phyloP scores from a whole-genome alignment of 1,140 invertebrate species.

The Thereuonema tuberculata region DNA sequence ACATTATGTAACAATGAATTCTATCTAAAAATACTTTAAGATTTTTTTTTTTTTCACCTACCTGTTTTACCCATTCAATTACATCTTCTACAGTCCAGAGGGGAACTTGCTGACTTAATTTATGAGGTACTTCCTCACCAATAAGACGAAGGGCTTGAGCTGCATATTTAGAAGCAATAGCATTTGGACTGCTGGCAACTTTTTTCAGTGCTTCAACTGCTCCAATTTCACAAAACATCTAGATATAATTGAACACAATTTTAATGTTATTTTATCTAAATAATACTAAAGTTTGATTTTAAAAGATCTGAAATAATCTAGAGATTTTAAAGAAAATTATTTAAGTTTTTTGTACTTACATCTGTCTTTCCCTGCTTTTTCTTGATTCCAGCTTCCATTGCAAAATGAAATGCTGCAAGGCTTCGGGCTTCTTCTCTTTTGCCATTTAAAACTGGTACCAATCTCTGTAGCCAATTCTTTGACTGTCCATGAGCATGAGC shows the following conservation, averaged over 20 bases:
- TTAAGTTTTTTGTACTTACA: conserved; percentile 21
- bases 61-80: conserved; percentile 89
- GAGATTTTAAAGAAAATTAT: not conserved
- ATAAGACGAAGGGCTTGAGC: conserved; percentile 88
- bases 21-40: too few species aligned
- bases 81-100: conserved; percentile 96
- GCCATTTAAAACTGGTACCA: conserved; percentile 90
- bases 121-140: conserved; percentile 92
- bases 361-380: conserved; percentile 88
- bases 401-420: conserved; percentile 96
- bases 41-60: too few species aligned
- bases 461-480: conserved; percentile 81
- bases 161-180: conserved; percentile 92
- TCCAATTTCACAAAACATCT: conserved; percentile 83
- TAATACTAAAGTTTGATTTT: too few species aligned
- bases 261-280: not conserved
- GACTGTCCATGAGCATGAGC: conserved; percentile 92
- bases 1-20: too few species aligned
- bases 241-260: not conserved
- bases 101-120: conserved; percentile 93
- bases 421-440: conserved; percentile 92
- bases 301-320: too few species aligned
- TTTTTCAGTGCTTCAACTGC: conserved; percentile 91
- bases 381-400: conserved; percentile 98
- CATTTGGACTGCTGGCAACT: conserved; percentile 94